Conservation (phyloP, 2,888 invertebrate species). For the Danaus chrysippus region DNA sequence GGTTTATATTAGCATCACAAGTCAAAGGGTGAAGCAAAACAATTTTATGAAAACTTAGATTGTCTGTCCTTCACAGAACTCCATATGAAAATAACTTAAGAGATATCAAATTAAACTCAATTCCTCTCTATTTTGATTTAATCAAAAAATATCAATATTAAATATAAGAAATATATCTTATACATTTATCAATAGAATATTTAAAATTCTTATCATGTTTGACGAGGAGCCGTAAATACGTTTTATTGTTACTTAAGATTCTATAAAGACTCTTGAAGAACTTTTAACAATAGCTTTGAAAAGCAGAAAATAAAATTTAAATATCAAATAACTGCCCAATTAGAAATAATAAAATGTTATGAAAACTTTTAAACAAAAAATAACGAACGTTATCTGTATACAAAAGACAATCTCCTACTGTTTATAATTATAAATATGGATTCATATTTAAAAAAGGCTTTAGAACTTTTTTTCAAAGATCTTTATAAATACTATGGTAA, state of each 20-base stretch:
- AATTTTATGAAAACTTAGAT: not conserved
- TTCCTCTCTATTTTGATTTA: not conserved
- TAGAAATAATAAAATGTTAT: not conserved
- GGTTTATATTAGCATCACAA: slow-evolving; percentile 2
- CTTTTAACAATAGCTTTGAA: not conserved
- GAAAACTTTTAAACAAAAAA: slow-evolving; percentile 37
- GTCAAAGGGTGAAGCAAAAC: not conserved
- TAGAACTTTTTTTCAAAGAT: no score
- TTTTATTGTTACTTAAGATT: not conserved
- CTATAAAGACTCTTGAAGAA: not conserved
- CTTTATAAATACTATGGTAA: no score
- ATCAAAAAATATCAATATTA: not conserved
- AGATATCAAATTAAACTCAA: slow-evolving; percentile 1
- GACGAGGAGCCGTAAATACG: not conserved
- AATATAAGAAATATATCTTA: not conserved
- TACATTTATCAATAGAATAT: no score
- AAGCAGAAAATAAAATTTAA: not conserved
- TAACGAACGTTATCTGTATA: slow-evolving; percentile 33
- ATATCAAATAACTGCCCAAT: not conserved
- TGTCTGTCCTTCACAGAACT: not conserved
- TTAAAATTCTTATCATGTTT: no score
- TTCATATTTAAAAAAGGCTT: no score
- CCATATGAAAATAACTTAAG: not conserved
- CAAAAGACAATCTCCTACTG: no score
- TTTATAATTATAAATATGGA: no score